Evolutionary conservation across 2,888 invertebrate genomes (phyloP).

Genomic region (Miltochrista miniata): DNA sequence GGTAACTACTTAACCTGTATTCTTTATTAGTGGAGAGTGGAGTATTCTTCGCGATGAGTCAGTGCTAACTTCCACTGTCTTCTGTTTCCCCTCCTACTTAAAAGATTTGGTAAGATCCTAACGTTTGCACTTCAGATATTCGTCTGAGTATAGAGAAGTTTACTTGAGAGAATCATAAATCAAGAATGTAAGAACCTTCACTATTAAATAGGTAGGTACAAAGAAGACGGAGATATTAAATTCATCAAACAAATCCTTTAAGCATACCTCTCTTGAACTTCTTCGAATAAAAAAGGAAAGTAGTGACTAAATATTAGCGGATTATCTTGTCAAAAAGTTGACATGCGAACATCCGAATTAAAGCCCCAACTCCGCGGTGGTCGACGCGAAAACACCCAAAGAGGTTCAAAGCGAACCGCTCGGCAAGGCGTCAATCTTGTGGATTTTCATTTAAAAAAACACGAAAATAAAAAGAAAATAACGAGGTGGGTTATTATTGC

Average conservation of each 20-base stretch:
- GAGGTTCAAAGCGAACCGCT: conserved; percentile 61
- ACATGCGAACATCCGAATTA: conserved; percentile 60
- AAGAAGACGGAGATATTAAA: too few species aligned
- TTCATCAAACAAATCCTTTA: conserved; percentile 23
- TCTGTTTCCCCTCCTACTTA: too few species aligned
- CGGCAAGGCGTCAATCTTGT: conserved; percentile 61
- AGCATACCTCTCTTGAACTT: conserved; percentile 24
- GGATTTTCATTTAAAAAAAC: conserved; percentile 69
- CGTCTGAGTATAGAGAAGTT: too few species aligned
- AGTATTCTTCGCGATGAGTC: too few species aligned
- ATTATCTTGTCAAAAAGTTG: conserved; percentile 71
- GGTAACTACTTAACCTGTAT: too few species aligned
- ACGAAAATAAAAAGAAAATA: conserved; percentile 56
- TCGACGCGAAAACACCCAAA: conserved; percentile 37
- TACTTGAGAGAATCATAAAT: too few species aligned
- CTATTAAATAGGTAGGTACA: too few species aligned
- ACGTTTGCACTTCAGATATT: too few species aligned
- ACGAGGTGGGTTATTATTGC: conserved; percentile 64
- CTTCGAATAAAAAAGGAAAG: conserved; percentile 10
- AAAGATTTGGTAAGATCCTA: too few species aligned
- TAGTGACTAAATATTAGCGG: conserved; percentile 30
- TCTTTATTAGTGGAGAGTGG: too few species aligned
- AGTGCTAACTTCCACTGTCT: too few species aligned
- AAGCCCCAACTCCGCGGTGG: conserved; percentile 46
- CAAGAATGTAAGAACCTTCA: too few species aligned